phyloP scores from a whole-genome alignment of 2,888 invertebrate species.

The Thera obeliscata region DNA sequence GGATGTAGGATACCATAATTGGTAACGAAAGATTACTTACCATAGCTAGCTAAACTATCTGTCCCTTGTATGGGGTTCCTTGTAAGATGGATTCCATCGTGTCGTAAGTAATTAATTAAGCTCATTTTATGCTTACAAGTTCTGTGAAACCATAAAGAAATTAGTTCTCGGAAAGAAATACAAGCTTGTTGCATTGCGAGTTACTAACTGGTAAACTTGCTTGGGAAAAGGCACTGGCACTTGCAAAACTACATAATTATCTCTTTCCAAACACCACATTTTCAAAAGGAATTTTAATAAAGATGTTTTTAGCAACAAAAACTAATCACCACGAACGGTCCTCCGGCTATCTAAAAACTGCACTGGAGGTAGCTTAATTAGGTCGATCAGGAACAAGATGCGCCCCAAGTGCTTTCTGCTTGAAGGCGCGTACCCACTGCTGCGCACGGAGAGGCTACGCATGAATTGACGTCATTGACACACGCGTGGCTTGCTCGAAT shows the following conservation, averaged over 20 bases:
- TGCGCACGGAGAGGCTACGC: too few species aligned
- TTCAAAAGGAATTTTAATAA: too few species aligned
- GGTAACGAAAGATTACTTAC: constrained; percentile 13
- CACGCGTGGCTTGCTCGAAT: too few species aligned
- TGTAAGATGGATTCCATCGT: constrained; percentile 15
- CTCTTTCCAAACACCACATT: not conserved
- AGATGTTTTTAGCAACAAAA: too few species aligned
- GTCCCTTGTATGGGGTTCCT: constrained; percentile 13
- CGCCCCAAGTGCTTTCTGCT: too few species aligned
- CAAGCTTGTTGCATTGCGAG: not conserved
- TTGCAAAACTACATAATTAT: not conserved
- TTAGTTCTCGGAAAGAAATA: constrained; percentile 22
- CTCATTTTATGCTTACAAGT: constrained; percentile 20
- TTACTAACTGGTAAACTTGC: not conserved
- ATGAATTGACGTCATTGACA: too few species aligned
- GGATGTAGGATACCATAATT: constrained; percentile 3
- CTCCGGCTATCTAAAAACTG: too few species aligned
- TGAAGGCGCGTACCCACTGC: too few species aligned
- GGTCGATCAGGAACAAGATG: too few species aligned
- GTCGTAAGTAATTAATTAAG: constrained; percentile 26
- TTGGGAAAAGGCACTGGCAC: too few species aligned
- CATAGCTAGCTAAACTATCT: constrained; percentile 17
- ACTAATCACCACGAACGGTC: too few species aligned
- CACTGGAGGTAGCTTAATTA: too few species aligned
- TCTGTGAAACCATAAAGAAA: constrained; percentile 23